phyloP scores from a whole-genome alignment of 2,888 invertebrate species.

The Lottia scabra region DNA sequence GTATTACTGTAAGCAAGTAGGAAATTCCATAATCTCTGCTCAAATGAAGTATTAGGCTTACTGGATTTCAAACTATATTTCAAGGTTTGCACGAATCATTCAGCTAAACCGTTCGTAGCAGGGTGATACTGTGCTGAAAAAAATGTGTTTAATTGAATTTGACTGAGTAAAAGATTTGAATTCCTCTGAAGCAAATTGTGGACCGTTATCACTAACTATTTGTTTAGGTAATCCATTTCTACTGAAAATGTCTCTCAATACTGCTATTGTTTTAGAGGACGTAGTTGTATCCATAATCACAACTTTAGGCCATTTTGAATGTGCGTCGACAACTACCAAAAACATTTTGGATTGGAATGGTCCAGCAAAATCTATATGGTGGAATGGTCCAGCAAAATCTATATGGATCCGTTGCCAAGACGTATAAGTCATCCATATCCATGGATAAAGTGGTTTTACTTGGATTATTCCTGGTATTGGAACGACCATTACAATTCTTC shows the following conservation, averaged over 20 bases:
- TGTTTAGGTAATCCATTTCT: no score
- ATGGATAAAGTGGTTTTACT: slow-evolving; percentile 32
- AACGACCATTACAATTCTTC: slow-evolving; percentile 29
- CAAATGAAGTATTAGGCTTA: background rate
- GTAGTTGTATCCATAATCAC: no score
- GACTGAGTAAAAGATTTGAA: no score
- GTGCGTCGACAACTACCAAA: slow-evolving; percentile 65
- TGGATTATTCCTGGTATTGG: slow-evolving; percentile 10
- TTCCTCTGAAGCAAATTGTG: background rate
- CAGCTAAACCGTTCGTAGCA: slow-evolving; percentile 49
- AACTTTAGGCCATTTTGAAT: slow-evolving; percentile 59
- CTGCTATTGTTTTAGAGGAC: no score
- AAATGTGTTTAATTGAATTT: no score
- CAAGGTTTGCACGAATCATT: slow-evolving; percentile 29
- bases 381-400: slow-evolving; percentile 67
- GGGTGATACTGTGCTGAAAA: no score
- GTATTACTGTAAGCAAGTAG: background rate
- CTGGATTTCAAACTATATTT: background rate
- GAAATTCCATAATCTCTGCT: background rate
- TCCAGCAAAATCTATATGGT: slow-evolving; percentile 68
- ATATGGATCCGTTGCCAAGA: slow-evolving; percentile 66
- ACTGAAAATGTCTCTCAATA: no score
- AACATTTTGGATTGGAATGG: slow-evolving; percentile 49
- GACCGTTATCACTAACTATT: no score
- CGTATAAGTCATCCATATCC: slow-evolving; percentile 39